A percentile compares a stretch with the other conserved stretches of the same genome.
Conservation (phyloP, 2,888 invertebrate genomes). For the Sylvicola fuscatus region DNA sequence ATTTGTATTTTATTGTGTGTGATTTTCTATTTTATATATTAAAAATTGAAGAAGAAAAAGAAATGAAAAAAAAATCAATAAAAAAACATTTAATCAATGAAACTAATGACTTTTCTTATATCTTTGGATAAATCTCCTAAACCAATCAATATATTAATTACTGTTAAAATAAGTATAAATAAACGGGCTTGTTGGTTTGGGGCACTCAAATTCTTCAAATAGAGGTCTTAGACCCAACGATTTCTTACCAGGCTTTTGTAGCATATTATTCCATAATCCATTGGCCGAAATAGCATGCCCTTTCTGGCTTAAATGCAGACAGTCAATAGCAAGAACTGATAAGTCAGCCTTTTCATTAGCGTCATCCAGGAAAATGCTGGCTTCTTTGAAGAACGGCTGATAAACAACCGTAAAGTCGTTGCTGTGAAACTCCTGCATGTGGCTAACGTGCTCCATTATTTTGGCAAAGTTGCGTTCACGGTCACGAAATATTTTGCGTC, state of each 20-base stretch:
- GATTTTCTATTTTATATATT: no score
- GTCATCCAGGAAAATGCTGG: slow-evolving; percentile 6
- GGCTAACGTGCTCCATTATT: slow-evolving; percentile 10
- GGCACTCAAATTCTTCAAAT: slow-evolving; percentile 26
- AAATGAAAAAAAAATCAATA: no score
- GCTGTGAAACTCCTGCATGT: slow-evolving; percentile 8
- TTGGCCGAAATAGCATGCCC: slow-evolving; percentile 18
- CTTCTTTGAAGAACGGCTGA: slow-evolving; percentile 9
- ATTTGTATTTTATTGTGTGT: no score
- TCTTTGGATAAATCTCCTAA: not conserved
- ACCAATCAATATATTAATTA: not conserved
- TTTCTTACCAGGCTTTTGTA: slow-evolving; percentile 29
- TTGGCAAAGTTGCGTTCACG: slow-evolving; percentile 9
- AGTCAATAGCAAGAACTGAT: slow-evolving; percentile 9
- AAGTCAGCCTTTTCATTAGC: slow-evolving; percentile 6
- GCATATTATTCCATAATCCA: slow-evolving; percentile 31
- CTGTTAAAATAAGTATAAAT: slow-evolving; percentile 18
- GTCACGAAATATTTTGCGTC: slow-evolving; percentile 7
- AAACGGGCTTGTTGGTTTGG: slow-evolving; percentile 25
- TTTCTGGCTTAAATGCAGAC: slow-evolving; percentile 11
- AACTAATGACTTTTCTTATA: no score
- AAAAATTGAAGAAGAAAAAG: no score
- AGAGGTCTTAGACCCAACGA: slow-evolving; percentile 14
- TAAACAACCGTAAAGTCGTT: slow-evolving; percentile 8
- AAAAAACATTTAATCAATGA: no score